phyloP scores from a whole-genome alignment of 2,888 invertebrate species.

The Cancer borealis region DNA sequence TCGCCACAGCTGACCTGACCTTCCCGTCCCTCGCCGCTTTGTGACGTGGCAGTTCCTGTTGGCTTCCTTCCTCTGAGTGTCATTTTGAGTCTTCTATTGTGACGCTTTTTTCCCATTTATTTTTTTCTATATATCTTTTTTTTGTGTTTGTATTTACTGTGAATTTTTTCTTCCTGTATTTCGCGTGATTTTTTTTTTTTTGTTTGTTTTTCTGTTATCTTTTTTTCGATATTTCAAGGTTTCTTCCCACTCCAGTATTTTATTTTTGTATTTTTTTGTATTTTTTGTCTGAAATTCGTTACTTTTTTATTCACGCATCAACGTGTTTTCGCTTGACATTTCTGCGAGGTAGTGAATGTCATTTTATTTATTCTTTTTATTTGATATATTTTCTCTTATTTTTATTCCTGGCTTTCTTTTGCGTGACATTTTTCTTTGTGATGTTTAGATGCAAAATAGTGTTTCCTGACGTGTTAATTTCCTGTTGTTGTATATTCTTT shows the following conservation, averaged over 20 bases:
- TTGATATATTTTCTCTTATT: background rate
- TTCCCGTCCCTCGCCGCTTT: background rate
- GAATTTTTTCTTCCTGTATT: background rate
- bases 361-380: background rate
- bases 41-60: background rate
- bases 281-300: background rate
- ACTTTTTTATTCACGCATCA: background rate
- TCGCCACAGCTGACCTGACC: background rate
- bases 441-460: too few relatives aligned
- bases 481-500: too few relatives aligned
- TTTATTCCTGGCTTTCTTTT: background rate
- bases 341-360: background rate
- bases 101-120: background rate
- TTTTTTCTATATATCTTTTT: background rate
- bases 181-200: background rate
- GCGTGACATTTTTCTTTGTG: background rate
- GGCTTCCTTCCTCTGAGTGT: conserved; percentile 13
- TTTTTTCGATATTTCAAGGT: background rate
- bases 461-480: too few relatives aligned
- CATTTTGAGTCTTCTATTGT: background rate
- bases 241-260: background rate
- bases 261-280: background rate
- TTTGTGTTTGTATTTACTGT: background rate
- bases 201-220: background rate
- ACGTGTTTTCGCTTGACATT: background rate